Evolutionary conservation across 2,888 invertebrate genomes (phyloP).

Genomic region (Dyspetes luteomarginatus): DNA sequence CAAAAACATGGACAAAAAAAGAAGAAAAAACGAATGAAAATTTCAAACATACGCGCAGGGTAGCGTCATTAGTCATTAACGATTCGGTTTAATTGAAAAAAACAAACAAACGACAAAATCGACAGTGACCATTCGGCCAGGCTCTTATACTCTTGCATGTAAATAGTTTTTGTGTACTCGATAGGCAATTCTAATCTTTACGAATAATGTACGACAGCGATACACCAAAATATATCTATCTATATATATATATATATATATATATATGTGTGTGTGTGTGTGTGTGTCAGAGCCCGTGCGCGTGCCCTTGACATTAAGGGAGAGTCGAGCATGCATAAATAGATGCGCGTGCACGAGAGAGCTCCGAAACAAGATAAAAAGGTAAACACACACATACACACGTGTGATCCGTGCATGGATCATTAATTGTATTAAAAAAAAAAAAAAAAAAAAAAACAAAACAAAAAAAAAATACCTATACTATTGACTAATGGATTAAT

Average conservation of each 20-base stretch:
- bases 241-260: neutral
- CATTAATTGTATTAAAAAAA: neutral
- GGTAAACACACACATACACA: constrained; percentile 45
- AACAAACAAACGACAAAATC: neutral
- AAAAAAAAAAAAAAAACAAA: constrained; percentile 20
- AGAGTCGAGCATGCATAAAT: neutral
- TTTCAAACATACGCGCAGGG: constrained; percentile 31
- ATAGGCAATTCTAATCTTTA: constrained; percentile 63
- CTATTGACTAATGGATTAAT: constrained; percentile 76
- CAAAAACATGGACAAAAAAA: neutral
- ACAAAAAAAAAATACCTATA: constrained; percentile 72
- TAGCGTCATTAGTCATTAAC: constrained; percentile 23
- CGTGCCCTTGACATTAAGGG: no score
- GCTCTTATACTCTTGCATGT: constrained; percentile 68
- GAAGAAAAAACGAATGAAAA: constrained; percentile 39
- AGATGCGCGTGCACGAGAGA: constrained; percentile 16
- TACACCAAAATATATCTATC: constrained; percentile 56
- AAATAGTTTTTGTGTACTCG: constrained; percentile 68
- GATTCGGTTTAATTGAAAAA: constrained; percentile 27
- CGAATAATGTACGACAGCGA: constrained; percentile 45
- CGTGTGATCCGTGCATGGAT: neutral
- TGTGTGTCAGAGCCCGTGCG: neutral
- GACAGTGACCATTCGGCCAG: constrained; percentile 60
- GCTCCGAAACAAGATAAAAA: neutral
- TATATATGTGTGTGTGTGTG: neutral